Conservation (phyloP, 2,888 invertebrate species). For the Leucania comma region DNA sequence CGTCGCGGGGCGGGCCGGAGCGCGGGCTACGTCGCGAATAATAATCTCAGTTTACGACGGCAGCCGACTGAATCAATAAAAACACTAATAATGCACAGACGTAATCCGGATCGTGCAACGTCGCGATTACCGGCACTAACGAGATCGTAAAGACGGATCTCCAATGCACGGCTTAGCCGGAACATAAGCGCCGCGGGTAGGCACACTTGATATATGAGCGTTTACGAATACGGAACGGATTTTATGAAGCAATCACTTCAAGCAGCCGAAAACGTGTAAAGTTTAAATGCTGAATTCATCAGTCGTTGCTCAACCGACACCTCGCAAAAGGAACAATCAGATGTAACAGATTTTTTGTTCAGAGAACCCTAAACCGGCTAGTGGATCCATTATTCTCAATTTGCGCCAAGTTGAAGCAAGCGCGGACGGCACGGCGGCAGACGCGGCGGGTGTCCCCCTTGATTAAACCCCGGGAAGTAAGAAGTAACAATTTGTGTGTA, state of each 20-base stretch:
- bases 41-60: constrained; percentile 91
- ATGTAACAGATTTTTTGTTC: constrained; percentile 73
- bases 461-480: constrained; percentile 88
- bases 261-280: constrained; percentile 6
- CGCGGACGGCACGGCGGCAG: constrained; percentile 72
- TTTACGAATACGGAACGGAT: constrained; percentile 17
- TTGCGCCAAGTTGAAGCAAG: constrained; percentile 85
- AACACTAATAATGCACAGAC: constrained; percentile 91
- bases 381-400: constrained; percentile 89
- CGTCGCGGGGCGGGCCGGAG: constrained; percentile 70
- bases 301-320: constrained; percentile 29
- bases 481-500: constrained; percentile 88
- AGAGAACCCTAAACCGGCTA: constrained; percentile 81
- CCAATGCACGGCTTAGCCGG: constrained; percentile 87
- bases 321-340: constrained; percentile 56
- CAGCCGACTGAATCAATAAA: constrained; percentile 91
- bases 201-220: constrained; percentile 47
- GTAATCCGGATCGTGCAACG: constrained; percentile 89
- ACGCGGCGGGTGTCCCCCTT: constrained; percentile 90
- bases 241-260: constrained; percentile 21
- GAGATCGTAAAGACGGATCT: constrained; percentile 90
- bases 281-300: neutral
- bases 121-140: constrained; percentile 89
- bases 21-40: constrained; percentile 85
- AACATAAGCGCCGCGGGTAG: constrained; percentile 77